Percentiles rank a stretch among this genome's conserved stretches.
phyloP scores from a whole-genome alignment of 2,797 vertebrate species.

The Pagetopsis macropterus region DNA sequence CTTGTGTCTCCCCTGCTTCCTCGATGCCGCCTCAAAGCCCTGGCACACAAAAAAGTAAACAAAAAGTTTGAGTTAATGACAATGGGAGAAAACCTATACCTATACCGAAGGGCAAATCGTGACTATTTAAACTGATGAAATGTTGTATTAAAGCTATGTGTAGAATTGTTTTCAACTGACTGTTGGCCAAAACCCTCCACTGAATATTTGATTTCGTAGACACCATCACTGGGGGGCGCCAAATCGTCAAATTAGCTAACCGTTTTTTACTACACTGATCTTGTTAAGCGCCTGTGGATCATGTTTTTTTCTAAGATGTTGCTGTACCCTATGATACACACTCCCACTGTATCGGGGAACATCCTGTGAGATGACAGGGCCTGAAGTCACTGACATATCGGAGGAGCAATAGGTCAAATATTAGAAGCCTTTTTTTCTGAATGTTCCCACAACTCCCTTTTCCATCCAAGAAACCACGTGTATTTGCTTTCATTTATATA shows the following conservation, averaged over 20 bases:
- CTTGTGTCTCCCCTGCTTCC: slow-evolving; percentile 82
- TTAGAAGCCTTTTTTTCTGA: not conserved
- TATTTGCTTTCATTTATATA: not conserved
- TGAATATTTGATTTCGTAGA: not conserved
- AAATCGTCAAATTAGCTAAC: not conserved
- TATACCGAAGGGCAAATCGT: too few relatives aligned
- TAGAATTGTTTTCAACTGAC: not conserved
- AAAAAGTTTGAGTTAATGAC: not conserved
- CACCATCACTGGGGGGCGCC: too few relatives aligned
- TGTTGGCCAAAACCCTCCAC: not conserved
- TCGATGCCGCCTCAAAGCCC: slow-evolving; percentile 77
- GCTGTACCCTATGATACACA: not conserved
- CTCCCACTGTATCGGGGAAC: slow-evolving; percentile 3
- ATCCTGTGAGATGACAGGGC: slow-evolving; percentile 16
- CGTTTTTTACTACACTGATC: not conserved
- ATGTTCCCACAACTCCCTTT: slow-evolving; percentile 36
- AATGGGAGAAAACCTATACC: not conserved
- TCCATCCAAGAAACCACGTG: not conserved
- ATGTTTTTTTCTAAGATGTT: not conserved
- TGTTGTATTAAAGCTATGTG: not conserved
- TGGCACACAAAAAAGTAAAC: not conserved
- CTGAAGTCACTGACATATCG: slow-evolving; percentile 9
- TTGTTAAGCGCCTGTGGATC: not conserved
- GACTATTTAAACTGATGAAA: not conserved
- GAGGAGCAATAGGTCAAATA: slow-evolving; percentile 12